Evolutionary conservation across 2,797 vertebrate species (phyloP).

Genomic region (Sebastes taczanowskii): DNA sequence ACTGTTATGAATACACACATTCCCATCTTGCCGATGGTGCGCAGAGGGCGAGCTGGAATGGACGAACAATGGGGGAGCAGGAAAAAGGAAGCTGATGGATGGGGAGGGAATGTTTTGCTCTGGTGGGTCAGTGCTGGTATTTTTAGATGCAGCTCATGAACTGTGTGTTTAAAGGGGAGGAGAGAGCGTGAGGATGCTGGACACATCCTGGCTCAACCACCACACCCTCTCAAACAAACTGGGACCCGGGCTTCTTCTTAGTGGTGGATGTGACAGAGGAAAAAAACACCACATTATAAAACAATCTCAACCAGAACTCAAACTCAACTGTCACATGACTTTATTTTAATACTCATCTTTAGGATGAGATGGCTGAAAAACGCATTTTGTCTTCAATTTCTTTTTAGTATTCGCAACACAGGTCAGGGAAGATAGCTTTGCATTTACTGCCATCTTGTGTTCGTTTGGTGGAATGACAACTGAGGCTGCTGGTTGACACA

Average conservation of each 20-base stretch:
- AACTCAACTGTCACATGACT: background rate
- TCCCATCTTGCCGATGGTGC: background rate
- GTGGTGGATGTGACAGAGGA: background rate
- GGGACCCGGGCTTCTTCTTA: background rate
- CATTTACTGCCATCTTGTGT: slow-evolving; percentile 64
- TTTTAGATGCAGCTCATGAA: slow-evolving; percentile 59
- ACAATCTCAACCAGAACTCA: background rate
- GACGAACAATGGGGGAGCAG: slow-evolving; percentile 69
- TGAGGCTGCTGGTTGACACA: too few species aligned
- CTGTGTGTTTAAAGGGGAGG: slow-evolving; percentile 35
- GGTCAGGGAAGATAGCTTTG: background rate
- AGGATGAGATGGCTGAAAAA: accelerated
- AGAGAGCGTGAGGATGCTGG: slow-evolving; percentile 27
- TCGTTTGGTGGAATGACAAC: background rate
- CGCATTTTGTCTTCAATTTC: background rate
- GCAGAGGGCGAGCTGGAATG: slow-evolving; percentile 12
- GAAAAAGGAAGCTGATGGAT: slow-evolving; percentile 73
- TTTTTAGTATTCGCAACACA: accelerated
- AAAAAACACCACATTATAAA: background rate
- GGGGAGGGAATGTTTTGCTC: slow-evolving; percentile 55
- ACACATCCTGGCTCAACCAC: slow-evolving; percentile 32
- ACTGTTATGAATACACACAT: background rate
- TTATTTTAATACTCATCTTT: background rate
- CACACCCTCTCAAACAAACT: slow-evolving; percentile 5
- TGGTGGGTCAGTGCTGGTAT: slow-evolving; percentile 50